Base-by-base conservation (phyloP, 2,113 vertebrate genomes). In the Glaucomys volans region DNA sequence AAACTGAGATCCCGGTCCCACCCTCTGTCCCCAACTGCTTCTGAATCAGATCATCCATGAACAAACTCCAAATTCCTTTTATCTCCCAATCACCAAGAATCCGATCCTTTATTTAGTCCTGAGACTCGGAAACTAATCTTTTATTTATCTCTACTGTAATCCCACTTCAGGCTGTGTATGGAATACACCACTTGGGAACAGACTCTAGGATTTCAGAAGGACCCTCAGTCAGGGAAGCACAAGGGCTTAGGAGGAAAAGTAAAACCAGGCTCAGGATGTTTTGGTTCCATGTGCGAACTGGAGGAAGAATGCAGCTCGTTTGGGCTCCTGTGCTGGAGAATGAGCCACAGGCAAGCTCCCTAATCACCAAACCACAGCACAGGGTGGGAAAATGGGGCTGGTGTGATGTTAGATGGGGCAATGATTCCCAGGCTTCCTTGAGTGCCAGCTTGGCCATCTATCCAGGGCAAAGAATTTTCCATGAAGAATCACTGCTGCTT, bases 131-230 rank as follows among this genome's bases (percentile, higher is more conserved):
- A 97, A 96, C 94, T 96, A 97, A 98, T 97, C 97, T 96, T 97
- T 97, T 98, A 97, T 97, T 98, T 98, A 97, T 96, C 95, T 97
- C 91, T 69, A 22, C 97, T 47, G 35, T 97, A 98, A 97, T 97
- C 97, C 97, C 89, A 95, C 87, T 93, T 96, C 87, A 93, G 95
- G 93, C 97, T 90, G 84, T 92, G 84, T 96, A 52, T 95, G 95
- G 93, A 90, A 81, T 90, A 95, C 4, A 90, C 89, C 50, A 71
- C 87, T 97, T 85, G 97, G 96, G 97, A 96, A 97, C 95, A 97
- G 89, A 95, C 80, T 97, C 97, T 98, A 97, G 87, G 92, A 95
- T 97, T 98, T 98, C 97, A 97, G 96, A 97, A 84, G 87, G 96
- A 95, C 89, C 87, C 95, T 97, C 44, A 14, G 52, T 90, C 64